Percentiles rank a stretch among this genome's conserved stretches.
Evolutionary conservation across 2,888 invertebrate species (phyloP).

Genomic region (Papilio gigon): DNA sequence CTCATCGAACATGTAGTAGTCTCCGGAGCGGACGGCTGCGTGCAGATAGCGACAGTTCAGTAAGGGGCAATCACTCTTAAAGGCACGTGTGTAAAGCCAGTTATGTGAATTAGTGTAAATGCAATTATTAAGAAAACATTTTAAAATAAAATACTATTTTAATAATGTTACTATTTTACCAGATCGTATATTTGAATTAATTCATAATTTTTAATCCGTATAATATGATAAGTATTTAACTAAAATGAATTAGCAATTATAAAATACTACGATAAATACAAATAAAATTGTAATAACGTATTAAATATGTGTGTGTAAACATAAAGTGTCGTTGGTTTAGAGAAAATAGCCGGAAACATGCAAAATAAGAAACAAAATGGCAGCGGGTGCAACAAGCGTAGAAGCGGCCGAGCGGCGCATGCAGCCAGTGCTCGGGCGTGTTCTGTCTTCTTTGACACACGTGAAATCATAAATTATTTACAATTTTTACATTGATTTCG

Average conservation of each 20-base stretch:
- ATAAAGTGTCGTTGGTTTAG: neutral
- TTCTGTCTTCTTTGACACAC: conserved; percentile 60
- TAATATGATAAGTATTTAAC: too few relatives aligned
- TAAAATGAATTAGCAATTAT: conserved; percentile 13
- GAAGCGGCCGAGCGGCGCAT: conserved; percentile 47
- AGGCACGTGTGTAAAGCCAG: conserved; percentile 15
- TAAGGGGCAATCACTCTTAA: neutral
- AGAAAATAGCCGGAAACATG: conserved; percentile 29
- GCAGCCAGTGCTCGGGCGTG: conserved; percentile 54
- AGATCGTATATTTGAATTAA: neutral
- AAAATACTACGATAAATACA: conserved; percentile 6
- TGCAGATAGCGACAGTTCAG: conserved; percentile 38
- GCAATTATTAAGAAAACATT: neutral
- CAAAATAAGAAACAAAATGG: conserved; percentile 39
- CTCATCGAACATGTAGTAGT: conserved; percentile 99
- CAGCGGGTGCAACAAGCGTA: conserved; percentile 35
- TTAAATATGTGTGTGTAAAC: conserved; percentile 17
- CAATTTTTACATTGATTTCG: conserved; percentile 53
- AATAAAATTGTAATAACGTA: conserved; percentile 7
- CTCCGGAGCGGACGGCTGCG: conserved; percentile 97
- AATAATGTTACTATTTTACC: conserved; percentile 12
- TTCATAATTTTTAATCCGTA: too few relatives aligned
- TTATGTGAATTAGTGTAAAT: conserved; percentile 20
- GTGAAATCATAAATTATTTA: conserved; percentile 42
- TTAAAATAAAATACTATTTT: neutral